These are phyloP conservation scores for Mythimna lalbum DNA, from an alignment of 2,888 invertebrate genomes.

Conservation along the genomic window DNA sequence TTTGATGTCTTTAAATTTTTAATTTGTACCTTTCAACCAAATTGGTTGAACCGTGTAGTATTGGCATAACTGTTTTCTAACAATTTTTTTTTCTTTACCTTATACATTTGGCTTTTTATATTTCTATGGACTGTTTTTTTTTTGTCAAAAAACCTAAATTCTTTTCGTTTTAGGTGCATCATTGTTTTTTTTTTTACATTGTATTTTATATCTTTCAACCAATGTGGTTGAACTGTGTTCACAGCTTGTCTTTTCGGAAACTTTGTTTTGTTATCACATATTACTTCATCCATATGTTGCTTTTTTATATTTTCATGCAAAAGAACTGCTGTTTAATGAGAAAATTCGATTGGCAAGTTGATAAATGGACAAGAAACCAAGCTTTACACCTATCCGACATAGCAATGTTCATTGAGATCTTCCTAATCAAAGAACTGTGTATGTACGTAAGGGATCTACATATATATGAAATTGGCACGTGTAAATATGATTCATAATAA, in stretches of 20 bases:
- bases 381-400: not conserved
- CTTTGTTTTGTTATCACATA: not conserved
- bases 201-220: not conserved
- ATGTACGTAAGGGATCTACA: not conserved
- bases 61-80: too few relatives aligned
- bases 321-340: not conserved
- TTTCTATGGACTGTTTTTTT: not conserved
- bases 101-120: too few relatives aligned
- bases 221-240: not conserved
- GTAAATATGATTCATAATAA: slow-evolving; percentile 17
- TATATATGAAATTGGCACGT: slow-evolving; percentile 22
- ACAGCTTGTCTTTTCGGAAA: not conserved
- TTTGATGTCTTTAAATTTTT: too few relatives aligned
- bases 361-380: not conserved
- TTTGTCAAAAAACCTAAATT: too few relatives aligned
- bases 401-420: not conserved
- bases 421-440: slow-evolving; percentile 8
- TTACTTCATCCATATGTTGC: not conserved
- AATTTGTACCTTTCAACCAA: too few relatives aligned
- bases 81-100: too few relatives aligned
- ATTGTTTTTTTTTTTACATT: not conserved
- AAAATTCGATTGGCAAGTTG: not conserved
- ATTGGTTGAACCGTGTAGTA: too few relatives aligned
- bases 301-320: not conserved
- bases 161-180: too few relatives aligned